These are phyloP conservation scores for Myoxocephalus aenaeus DNA, from an alignment of 2,797 vertebrate species.

Conservation along the genomic window DNA sequence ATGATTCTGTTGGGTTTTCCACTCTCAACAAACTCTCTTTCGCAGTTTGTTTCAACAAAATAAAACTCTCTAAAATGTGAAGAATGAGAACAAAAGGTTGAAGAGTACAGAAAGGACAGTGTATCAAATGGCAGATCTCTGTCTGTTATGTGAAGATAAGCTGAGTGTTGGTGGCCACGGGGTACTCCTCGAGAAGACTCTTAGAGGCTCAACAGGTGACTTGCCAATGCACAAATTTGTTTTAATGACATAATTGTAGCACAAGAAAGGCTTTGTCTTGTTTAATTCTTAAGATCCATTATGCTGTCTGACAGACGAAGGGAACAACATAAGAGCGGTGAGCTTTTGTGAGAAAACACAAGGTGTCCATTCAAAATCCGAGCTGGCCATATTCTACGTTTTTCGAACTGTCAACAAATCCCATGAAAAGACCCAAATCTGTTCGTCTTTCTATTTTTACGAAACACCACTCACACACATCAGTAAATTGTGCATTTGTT, in stretches of 20 bases:
- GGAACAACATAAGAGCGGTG: not conserved
- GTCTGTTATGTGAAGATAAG: constrained; percentile 3
- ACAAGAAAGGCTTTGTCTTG: not conserved
- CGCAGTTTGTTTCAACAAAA: constrained; percentile 9
- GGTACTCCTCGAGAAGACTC: constrained; percentile 11
- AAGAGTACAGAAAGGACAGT: not conserved
- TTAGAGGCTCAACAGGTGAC: not conserved
- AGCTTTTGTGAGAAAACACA: not conserved
- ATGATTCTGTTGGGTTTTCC: constrained; percentile 20
- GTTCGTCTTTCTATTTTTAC: not conserved
- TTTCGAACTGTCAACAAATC: not conserved
- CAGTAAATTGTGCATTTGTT: not conserved
- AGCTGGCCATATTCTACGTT: no score
- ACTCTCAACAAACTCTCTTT: constrained; percentile 40
- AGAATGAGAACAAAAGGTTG: constrained; percentile 33
- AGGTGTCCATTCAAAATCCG: not conserved
- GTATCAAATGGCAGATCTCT: not conserved
- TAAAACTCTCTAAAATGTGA: constrained; percentile 43
- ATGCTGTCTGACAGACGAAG: not conserved
- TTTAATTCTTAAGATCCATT: constrained; percentile 10
- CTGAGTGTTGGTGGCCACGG: not conserved
- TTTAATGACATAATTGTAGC: constrained; percentile 33
- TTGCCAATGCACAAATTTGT: not conserved
- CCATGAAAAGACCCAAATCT: not conserved
- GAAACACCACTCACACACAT: not conserved